Evolutionary conservation across 2,888 invertebrate species (phyloP).

Genomic region (Megalurothrips usitatus): DNA sequence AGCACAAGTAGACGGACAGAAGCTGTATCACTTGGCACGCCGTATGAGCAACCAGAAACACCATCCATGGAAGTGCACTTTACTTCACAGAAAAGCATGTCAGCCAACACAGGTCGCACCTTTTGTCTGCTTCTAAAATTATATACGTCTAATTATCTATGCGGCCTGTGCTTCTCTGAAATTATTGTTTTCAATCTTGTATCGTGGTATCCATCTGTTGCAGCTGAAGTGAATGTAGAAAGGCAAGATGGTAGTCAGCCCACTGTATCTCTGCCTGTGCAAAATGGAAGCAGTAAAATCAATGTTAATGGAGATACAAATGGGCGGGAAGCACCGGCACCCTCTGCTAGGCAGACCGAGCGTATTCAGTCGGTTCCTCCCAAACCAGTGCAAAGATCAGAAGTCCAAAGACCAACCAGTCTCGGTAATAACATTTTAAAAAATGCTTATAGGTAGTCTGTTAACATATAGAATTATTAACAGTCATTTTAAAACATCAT

Average conservation of each 20-base stretch:
- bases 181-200: too few relatives aligned
- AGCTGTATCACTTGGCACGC: not conserved
- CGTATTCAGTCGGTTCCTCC: not conserved
- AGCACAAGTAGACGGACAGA: conserved; percentile 3
- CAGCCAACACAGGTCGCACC: not conserved
- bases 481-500: not conserved
- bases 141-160: not conserved
- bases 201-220: not conserved
- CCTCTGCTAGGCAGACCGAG: not conserved
- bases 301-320: not conserved
- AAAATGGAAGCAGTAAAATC: not conserved
- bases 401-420: not conserved
- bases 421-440: not conserved
- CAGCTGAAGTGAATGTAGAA: not conserved
- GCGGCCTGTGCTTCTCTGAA: not conserved
- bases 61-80: conserved; percentile 7
- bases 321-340: not conserved
- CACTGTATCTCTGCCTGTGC: not conserved
- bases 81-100: not conserved
- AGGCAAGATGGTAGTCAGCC: not conserved
- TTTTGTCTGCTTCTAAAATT: not conserved
- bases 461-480: not conserved
- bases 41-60: not conserved
- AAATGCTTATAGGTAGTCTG: not conserved
- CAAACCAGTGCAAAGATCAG: not conserved